Conservation (phyloP, 2,797 vertebrate genomes). For the Enteromius radiatus region DNA sequence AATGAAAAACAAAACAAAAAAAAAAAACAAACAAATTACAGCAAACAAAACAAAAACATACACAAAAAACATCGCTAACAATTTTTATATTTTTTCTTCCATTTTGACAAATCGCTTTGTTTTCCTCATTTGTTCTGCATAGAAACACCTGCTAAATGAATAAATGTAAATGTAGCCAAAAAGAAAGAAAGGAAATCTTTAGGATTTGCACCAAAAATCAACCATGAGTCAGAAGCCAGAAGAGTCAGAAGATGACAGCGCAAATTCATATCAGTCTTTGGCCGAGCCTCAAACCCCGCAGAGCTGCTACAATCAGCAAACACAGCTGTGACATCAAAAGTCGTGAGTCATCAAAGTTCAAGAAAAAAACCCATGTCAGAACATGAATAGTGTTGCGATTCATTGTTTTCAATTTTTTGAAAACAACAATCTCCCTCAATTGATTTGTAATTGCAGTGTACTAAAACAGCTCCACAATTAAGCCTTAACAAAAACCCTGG, state of each 20-base stretch:
- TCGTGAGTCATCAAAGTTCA: neutral
- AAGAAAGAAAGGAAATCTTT: neutral
- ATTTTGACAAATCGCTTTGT: neutral
- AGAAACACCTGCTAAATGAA: slow-evolving; percentile 11
- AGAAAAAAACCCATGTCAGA: slow-evolving; percentile 1
- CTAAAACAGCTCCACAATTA: slow-evolving; percentile 20
- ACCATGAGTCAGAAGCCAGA: neutral
- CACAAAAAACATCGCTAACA: neutral
- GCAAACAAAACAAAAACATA: neutral
- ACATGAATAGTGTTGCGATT: slow-evolving; percentile 1
- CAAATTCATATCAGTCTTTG: slow-evolving; percentile 18
- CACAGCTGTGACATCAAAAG: slow-evolving; percentile 28
- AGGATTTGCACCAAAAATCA: neutral
- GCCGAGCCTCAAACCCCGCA: neutral
- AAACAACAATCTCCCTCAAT: slow-evolving; percentile 7
- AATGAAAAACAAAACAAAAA: too few relatives aligned
- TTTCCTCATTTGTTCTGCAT: neutral
- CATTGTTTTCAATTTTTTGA: slow-evolving; percentile 9
- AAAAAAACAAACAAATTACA: too few relatives aligned
- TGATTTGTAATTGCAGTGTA: slow-evolving; percentile 31
- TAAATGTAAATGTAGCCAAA: neutral
- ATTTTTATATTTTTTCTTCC: neutral
- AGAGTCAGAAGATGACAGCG: neutral
- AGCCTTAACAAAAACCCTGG: slow-evolving; percentile 19
- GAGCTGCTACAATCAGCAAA: neutral